phyloP scores from a whole-genome alignment of 2,113 vertebrate species.

The Varanus komodoensis region DNA sequence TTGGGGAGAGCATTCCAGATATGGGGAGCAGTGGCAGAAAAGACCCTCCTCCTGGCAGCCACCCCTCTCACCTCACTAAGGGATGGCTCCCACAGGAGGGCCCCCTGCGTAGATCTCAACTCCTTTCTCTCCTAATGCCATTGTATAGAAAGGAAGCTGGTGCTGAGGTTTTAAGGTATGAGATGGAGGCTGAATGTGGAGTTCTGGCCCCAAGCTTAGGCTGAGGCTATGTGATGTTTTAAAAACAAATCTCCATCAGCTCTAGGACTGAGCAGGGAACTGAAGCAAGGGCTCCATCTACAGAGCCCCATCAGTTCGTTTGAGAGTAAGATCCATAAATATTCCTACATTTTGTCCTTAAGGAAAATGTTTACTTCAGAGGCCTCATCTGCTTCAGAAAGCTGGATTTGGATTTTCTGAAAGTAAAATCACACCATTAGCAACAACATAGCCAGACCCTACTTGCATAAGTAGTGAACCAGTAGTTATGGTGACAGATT shows the following conservation, averaged over 20 bases:
- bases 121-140: neutral
- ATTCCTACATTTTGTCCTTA: slow-evolving; percentile 52
- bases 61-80: too few species aligned
- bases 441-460: neutral
- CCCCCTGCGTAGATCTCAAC: neutral
- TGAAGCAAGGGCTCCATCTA: neutral
- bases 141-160: neutral
- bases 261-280: neutral
- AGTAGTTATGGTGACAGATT: slow-evolving; percentile 57
- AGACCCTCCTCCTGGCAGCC: too few species aligned
- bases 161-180: neutral
- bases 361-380: slow-evolving; percentile 50
- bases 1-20: too few species aligned
- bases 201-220: neutral
- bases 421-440: slow-evolving; percentile 55
- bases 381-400: neutral
- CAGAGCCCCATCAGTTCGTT: neutral
- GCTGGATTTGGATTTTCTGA: slow-evolving; percentile 52
- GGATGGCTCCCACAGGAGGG: too few species aligned
- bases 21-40: too few species aligned
- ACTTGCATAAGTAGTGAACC: slow-evolving; percentile 30
- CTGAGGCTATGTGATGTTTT: neutral
- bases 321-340: neutral
- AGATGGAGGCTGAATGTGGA: neutral
- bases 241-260: neutral